These are phyloP conservation scores for Tylochromis polylepis DNA, from an alignment of 2,113 vertebrate species.

Conservation along the genomic window DNA sequence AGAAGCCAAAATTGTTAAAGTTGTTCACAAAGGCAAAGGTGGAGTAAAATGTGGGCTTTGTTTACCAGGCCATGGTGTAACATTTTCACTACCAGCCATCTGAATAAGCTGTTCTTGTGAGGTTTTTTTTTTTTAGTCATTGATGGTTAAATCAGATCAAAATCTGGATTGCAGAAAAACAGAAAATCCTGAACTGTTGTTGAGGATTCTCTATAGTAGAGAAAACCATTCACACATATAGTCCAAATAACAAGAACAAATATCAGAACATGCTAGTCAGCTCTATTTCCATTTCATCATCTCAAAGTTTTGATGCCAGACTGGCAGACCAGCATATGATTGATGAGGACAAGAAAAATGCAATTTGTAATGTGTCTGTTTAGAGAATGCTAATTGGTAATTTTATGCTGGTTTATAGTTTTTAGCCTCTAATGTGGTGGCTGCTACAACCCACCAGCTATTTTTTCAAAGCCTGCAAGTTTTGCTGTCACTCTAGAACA, in stretches of 20 bases:
- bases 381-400: background rate
- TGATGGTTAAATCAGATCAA: background rate
- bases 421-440: background rate
- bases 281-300: background rate
- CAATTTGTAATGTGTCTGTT: background rate
- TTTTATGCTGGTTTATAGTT: background rate
- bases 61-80: background rate
- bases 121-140: background rate
- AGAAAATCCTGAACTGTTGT: background rate
- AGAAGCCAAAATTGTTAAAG: rapidly evolving
- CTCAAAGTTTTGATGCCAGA: background rate
- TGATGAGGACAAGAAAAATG: background rate
- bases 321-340: background rate
- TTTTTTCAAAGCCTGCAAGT: background rate
- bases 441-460: background rate
- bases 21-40: background rate
- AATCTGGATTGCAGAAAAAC: background rate
- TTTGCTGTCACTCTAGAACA: background rate
- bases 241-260: background rate
- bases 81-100: background rate
- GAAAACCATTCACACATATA: background rate
- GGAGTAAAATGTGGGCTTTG: background rate
- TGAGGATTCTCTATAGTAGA: background rate
- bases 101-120: background rate
- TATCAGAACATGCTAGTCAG: background rate